Evolutionary conservation across 2,113 vertebrate genomes (phyloP).

Genomic region (Columba livia): DNA sequence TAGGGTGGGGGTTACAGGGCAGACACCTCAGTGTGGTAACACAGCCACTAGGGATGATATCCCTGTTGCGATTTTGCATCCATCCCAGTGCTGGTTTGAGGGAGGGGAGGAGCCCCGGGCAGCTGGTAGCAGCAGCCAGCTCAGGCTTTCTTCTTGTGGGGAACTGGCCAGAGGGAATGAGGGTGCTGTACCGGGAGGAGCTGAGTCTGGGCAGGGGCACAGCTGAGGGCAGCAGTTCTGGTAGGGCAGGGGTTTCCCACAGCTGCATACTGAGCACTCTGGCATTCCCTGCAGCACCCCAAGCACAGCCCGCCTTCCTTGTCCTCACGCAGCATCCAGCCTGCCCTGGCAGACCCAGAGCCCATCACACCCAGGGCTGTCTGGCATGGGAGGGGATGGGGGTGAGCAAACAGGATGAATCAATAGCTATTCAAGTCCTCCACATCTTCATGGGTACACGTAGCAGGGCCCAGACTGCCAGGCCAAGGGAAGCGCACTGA

Average conservation of each 20-base stretch:
- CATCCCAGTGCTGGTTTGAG: background rate
- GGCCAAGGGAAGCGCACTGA: background rate
- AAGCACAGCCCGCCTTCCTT: background rate
- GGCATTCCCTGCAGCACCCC: background rate
- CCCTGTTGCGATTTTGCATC: background rate
- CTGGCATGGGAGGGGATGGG: background rate
- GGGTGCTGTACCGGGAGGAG: fast-evolving
- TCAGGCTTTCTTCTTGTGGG: background rate
- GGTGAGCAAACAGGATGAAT: background rate
- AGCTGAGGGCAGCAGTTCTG: background rate
- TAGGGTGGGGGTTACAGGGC: background rate
- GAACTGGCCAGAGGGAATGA: background rate
- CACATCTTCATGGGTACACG: background rate
- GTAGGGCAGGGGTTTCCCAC: background rate
- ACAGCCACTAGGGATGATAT: background rate
- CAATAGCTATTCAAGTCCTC: background rate
- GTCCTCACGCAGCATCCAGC: background rate
- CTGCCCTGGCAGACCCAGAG: too few species aligned
- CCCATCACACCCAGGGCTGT: fast-evolving
- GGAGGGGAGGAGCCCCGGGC: background rate
- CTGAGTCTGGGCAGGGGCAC: background rate
- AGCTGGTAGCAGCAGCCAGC: background rate
- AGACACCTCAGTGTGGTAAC: fast-evolving
- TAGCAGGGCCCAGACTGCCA: background rate
- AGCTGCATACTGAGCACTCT: background rate